Evolutionary conservation across 2,888 invertebrate genomes (phyloP), one percentile per base, ranked within the genome.

Genomic region (Caenorhabditis panamensis): DNA sequence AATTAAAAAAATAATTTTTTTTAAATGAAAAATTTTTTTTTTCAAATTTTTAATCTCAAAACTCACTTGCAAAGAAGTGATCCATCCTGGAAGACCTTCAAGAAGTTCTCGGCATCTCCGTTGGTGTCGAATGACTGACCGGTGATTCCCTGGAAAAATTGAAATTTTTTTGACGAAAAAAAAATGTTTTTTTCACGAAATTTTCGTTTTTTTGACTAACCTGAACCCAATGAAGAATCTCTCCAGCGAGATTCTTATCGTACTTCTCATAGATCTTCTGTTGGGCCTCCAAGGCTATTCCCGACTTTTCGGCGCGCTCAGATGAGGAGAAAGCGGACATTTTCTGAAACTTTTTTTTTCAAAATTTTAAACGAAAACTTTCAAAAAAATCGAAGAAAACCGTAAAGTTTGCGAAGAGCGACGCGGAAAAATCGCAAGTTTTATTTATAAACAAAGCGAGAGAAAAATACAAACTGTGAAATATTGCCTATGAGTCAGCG

Each of bases 91-190:
- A 97, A 94, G 16, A 94, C 94, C 44, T 86, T 95, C 91, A 95
- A 95, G 92, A 98, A 96, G 92, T 96, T 96, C 91, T 96, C 96
- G 94, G 95, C 95, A 88, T 96, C 95, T 0, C 97, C 97, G 66
- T 94, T 95, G 8, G 95, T 94, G 59, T 91, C 87, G 91, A 95
- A 95, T 85, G 95, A 94, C 36, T 95, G 94, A 87, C 95, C 95
- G 9, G 95, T 95, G 9, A 95, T 95, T 86, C 97, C 94, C 68
- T 93, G 58, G 9, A 47, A 66, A 47, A 51, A 24, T 49, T 36
- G 22, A 6, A 49, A 13, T 36, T 26, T 66, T n/a, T 37, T 20
- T 36, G 31, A 9, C 3, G 41, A 62, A 41, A 61, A n/a, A 53
- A 53, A 44, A n/a, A n/a, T n/a, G n/a, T n/a, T n/a, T n/a, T n/a